Conservation (phyloP, 1,140 invertebrate species). For the Oreohelix idahoensis region DNA sequence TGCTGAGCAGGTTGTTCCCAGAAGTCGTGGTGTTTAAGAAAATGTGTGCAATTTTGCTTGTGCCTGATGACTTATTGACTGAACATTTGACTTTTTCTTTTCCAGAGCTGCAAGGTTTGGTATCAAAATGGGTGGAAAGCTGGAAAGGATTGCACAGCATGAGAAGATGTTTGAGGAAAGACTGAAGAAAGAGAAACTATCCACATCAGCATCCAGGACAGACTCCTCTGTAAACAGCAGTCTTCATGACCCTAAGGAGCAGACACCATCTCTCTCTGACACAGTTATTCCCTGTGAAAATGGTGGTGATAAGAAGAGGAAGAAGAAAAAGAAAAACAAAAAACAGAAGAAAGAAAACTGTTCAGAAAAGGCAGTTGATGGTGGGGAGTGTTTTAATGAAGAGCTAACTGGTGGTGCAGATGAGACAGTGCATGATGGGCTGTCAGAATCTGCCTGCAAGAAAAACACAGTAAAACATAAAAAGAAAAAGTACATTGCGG, state of each 20-base stretch:
- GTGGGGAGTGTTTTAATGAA: not conserved
- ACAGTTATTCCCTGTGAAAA: not conserved
- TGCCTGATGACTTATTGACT: too few relatives aligned
- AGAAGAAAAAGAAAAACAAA: constrained; percentile 16
- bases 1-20: too few relatives aligned
- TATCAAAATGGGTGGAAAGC: constrained; percentile 32
- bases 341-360: constrained; percentile 11
- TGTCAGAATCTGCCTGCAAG: not conserved
- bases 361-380: not conserved
- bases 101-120: constrained; percentile 33
- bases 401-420: not conserved
- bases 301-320: not conserved
- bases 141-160: constrained; percentile 12
- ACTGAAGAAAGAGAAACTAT: not conserved
- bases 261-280: not conserved
- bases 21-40: too few relatives aligned
- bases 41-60: too few relatives aligned
- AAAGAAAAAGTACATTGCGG: not conserved
- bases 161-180: constrained; percentile 17
- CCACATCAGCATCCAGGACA: not conserved
- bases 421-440: not conserved
- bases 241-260: not conserved
- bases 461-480: not conserved
- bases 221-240: not conserved
- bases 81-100: constrained; percentile 3